These are phyloP conservation scores for Drosophila macrothrix DNA, from an alignment of 2,888 invertebrate genomes.

Conservation along the genomic window DNA sequence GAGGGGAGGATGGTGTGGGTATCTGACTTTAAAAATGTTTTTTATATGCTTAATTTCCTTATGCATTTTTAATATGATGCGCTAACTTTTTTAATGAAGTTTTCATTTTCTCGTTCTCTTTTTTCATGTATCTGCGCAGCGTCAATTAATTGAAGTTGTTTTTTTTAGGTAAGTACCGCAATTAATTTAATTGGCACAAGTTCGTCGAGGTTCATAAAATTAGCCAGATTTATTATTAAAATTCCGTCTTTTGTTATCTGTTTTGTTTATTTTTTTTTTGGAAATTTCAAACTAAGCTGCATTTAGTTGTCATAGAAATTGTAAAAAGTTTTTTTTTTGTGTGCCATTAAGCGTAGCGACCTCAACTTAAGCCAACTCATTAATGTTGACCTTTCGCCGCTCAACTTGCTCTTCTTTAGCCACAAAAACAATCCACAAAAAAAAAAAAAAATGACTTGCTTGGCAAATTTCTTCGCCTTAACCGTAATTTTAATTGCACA, in stretches of 20 bases:
- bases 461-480: conserved; percentile 33
- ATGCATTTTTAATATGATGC: conserved; percentile 31
- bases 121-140: conserved; percentile 47
- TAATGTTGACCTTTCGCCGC: conserved; percentile 10
- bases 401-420: background rate
- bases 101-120: conserved; percentile 6
- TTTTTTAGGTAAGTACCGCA: conserved; percentile 49
- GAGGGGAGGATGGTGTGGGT: too few relatives aligned
- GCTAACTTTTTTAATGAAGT: conserved; percentile 34
- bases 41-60: conserved; percentile 21
- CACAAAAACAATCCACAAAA: background rate
- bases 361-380: conserved; percentile 26
- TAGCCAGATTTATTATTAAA: background rate
- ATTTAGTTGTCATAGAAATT: conserved; percentile 4
- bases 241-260: background rate
- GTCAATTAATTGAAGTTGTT: conserved; percentile 30
- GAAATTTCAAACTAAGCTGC: background rate
- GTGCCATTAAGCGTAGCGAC: conserved; percentile 28
- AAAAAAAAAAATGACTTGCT: conserved; percentile 1
- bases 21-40: conserved; percentile 25
- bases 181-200: conserved; percentile 10
- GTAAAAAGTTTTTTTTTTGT: conserved; percentile 12
- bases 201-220: background rate
- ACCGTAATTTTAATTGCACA: conserved; percentile 67
- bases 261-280: background rate